Percentiles rank a stretch among this genome's conserved stretches.
phyloP scores from a whole-genome alignment of 2,888 invertebrate species.

The Troides aeacus region DNA sequence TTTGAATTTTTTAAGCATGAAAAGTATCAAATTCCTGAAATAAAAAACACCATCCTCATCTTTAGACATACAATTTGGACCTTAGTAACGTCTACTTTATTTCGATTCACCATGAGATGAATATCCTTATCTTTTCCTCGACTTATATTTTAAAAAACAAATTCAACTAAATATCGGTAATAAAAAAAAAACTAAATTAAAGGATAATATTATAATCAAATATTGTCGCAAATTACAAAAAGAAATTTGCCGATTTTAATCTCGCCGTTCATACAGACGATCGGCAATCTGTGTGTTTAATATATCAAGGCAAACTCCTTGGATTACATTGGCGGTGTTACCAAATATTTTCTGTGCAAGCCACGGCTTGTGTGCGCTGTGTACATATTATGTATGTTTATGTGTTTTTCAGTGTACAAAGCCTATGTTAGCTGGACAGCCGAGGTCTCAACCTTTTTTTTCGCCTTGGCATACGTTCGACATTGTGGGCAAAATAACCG shows the following conservation, averaged over 20 bases:
- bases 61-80: no score
- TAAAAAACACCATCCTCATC: no score
- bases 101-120: no score
- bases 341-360: slow-evolving; percentile 77
- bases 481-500: no score
- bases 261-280: slow-evolving; percentile 36
- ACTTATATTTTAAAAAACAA: background rate
- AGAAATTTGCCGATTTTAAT: slow-evolving; percentile 14
- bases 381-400: slow-evolving; percentile 60
- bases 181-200: background rate
- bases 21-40: no score
- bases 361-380: slow-evolving; percentile 56
- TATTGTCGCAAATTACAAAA: slow-evolving; percentile 13
- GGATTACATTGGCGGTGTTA: slow-evolving; percentile 70
- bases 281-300: slow-evolving; percentile 60
- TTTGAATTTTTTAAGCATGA: no score
- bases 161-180: background rate
- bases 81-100: no score
- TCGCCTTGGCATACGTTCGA: background rate
- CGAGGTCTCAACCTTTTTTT: slow-evolving; percentile 47
- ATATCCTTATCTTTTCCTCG: no score
- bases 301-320: slow-evolving; percentile 72
- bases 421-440: slow-evolving; percentile 68
- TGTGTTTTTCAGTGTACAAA: slow-evolving; percentile 55
- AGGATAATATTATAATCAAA: slow-evolving; percentile 6